Conservation (phyloP, 2,113 vertebrate genomes). For the Sturnus vulgaris region DNA sequence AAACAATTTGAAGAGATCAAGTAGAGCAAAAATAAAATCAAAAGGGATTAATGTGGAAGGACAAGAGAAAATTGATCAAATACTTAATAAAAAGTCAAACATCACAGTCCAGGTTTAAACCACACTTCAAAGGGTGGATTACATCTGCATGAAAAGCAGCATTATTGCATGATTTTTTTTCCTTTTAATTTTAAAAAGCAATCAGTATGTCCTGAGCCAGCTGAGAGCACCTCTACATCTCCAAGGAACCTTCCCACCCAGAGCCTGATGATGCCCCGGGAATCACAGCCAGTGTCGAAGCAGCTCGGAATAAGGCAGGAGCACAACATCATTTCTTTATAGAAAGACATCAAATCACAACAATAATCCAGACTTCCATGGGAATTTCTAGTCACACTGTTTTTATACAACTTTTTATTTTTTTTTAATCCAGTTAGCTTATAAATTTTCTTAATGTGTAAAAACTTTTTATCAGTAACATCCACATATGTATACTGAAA, state of each 20-base stretch:
- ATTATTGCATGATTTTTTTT: neutral
- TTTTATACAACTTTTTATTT: neutral
- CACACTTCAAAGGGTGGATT: neutral
- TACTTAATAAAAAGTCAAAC: neutral
- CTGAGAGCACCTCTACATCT: neutral
- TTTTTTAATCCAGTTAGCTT: neutral
- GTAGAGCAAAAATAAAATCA: neutral
- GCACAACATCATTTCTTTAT: neutral
- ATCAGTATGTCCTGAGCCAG: neutral
- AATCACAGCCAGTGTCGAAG: neutral
- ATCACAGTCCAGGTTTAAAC: neutral
- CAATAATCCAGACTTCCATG: neutral
- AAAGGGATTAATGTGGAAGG: neutral
- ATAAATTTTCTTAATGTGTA: neutral
- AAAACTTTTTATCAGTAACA: neutral
- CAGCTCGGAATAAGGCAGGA: neutral
- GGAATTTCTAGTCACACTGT: neutral
- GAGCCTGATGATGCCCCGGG: neutral
- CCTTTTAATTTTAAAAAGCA: neutral
- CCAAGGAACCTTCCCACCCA: neutral
- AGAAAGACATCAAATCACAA: neutral
- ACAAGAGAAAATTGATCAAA: neutral
- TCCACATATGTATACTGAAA: neutral
- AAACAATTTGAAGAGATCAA: neutral
- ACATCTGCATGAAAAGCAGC: neutral